These are phyloP conservation scores for Pristionchus maxplancki DNA, from an alignment of 2,888 invertebrate species.

Conservation along the genomic window DNA sequence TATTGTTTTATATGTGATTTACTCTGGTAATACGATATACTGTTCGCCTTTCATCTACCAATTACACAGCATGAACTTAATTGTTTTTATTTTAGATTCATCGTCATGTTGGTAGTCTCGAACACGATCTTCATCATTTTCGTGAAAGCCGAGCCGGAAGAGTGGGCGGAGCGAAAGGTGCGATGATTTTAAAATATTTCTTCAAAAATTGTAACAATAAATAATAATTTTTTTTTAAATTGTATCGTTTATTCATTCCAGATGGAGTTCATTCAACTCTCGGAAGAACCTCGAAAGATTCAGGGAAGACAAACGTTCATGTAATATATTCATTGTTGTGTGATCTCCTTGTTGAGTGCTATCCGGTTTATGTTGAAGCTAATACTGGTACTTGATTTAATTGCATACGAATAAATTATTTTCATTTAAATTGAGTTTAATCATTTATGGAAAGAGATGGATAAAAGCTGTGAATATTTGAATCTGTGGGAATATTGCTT, in stretches of 20 bases:
- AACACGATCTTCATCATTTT: constrained; percentile 5
- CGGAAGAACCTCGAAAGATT: background rate
- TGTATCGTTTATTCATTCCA: background rate
- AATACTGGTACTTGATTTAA: background rate
- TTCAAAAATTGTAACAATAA: background rate
- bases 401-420: background rate
- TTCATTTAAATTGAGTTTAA: background rate
- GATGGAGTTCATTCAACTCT: constrained; percentile 30
- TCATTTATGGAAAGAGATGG: background rate
- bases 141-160: background rate
- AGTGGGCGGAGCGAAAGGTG: constrained; percentile 28
- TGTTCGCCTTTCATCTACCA: background rate
- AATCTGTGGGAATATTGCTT: background rate
- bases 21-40: no score
- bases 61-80: no score
- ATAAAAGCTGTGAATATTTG: background rate
- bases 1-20: background rate
- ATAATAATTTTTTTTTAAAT: background rate
- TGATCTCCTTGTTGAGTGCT: no score
- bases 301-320: background rate
- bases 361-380: no score
- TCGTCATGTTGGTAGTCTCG: background rate
- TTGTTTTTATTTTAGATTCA: constrained; percentile 2
- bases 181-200: background rate
- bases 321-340: background rate